Percentiles rank a stretch among this genome's conserved stretches.
These are phyloP conservation scores for Pomatorhinus ruficollis DNA, from an alignment of 2,113 vertebrate species.

Conservation along the genomic window DNA sequence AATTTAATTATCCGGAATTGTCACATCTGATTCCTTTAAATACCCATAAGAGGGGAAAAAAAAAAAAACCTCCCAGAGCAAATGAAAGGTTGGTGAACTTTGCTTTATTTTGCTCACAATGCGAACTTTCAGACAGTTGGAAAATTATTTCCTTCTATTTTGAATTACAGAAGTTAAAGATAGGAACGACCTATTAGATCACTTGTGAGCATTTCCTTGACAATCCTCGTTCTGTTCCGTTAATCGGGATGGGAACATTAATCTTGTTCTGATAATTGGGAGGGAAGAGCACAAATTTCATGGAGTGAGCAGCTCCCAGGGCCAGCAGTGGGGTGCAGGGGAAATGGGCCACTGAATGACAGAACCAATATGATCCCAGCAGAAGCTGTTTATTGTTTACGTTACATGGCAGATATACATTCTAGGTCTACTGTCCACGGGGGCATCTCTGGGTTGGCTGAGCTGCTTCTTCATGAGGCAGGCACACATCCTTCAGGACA, in stretches of 20 bases:
- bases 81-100: conserved; percentile 43
- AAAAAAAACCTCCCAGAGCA: conserved; percentile 5
- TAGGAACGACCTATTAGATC: conserved; percentile 72
- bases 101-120: conserved; percentile 54
- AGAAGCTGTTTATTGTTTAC: too few species aligned
- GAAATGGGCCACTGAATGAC: too few species aligned
- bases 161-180: conserved; percentile 57
- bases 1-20: conserved; percentile 18
- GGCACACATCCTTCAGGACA: too few species aligned
- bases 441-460: too few species aligned
- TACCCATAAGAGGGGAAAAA: background rate
- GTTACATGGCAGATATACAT: too few species aligned
- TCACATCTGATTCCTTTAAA: conserved; percentile 57
- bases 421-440: too few species aligned
- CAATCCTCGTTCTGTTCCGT: background rate
- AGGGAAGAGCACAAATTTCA: background rate
- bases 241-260: too few species aligned
- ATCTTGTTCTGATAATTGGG: background rate
- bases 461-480: too few species aligned
- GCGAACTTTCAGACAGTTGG: conserved; percentile 14
- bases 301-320: background rate
- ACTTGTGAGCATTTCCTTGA: background rate
- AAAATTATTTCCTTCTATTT: conserved; percentile 52
- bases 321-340: background rate
- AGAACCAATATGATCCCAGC: too few species aligned